Conservation (phyloP, 2,888 invertebrate genomes). For the Malthinus seriepunctatus region DNA sequence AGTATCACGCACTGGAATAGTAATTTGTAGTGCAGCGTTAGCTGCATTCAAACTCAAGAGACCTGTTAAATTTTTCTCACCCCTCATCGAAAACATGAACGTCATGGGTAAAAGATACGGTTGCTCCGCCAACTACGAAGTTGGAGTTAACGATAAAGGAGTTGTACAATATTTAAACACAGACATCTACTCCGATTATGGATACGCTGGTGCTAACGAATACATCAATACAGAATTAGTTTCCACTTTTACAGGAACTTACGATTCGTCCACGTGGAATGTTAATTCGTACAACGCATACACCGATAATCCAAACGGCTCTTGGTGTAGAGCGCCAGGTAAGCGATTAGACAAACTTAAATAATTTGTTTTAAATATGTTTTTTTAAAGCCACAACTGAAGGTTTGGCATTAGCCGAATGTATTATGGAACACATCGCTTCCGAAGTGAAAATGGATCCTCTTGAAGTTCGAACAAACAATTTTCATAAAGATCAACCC, state of each 20-base stretch:
- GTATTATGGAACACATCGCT: constrained; percentile 70
- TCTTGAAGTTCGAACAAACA: constrained; percentile 60
- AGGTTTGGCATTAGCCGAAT: constrained; percentile 65
- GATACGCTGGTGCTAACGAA: constrained; percentile 59
- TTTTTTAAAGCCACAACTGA: constrained; percentile 62
- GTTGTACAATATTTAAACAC: constrained; percentile 67
- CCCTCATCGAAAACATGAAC: constrained; percentile 72
- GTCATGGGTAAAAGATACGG: constrained; percentile 68
- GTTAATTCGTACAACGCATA: constrained; percentile 55
- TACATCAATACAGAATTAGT: constrained; percentile 3
- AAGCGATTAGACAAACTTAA: constrained; percentile 23
- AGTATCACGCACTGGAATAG: constrained; percentile 62
- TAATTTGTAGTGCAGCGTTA: constrained; percentile 68
- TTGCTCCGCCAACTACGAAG: constrained; percentile 65
- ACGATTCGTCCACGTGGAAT: constrained; percentile 56
- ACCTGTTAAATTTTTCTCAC: constrained; percentile 71
- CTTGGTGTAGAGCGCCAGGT: constrained; percentile 72
- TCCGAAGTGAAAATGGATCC: constrained; percentile 60
- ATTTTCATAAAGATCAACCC: constrained; percentile 54
- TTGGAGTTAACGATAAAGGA: constrained; percentile 63
- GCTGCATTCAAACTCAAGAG: constrained; percentile 63
- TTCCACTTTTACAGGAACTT: constrained; percentile 4
- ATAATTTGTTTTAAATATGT: background rate
- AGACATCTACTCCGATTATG: constrained; percentile 58
- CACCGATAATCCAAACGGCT: constrained; percentile 69